phyloP scores from a whole-genome alignment of 2,797 vertebrate species.

The Syngnathus acus region DNA sequence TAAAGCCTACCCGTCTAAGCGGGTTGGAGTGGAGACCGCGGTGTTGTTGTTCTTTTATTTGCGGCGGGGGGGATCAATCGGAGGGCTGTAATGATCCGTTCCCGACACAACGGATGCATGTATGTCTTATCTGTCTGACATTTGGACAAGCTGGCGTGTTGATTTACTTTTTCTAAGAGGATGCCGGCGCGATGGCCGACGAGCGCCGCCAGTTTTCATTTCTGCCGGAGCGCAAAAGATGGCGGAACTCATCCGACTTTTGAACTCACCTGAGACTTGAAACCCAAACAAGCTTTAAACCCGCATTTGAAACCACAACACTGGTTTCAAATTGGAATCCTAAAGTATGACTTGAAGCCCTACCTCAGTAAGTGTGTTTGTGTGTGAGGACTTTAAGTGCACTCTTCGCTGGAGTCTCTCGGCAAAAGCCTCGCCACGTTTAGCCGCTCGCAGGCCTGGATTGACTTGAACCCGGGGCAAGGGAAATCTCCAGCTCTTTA shows the following conservation, averaged over 20 bases:
- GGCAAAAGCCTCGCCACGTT: neutral
- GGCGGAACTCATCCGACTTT: neutral
- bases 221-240: neutral
- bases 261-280: neutral
- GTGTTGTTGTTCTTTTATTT: neutral
- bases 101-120: neutral
- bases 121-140: conserved; percentile 29
- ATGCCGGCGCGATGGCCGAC: conserved; percentile 18
- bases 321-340: neutral
- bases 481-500: conserved; percentile 29
- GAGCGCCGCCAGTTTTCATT: neutral
- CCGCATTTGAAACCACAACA: neutral
- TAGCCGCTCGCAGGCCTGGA: neutral
- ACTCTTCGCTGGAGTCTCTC: neutral
- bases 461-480: neutral
- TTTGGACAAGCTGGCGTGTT: conserved; percentile 36
- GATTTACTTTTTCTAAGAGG: conserved; percentile 30
- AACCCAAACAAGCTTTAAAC: neutral
- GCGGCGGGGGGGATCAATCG: neutral
- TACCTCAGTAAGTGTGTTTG: conserved; percentile 13
- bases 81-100: neutral
- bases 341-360: too few relatives aligned
- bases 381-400: conserved; percentile 31
- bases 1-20: conserved; percentile 62
- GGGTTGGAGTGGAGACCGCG: neutral